Conservation (phyloP, 2,113 vertebrate species). For the Hoplias malabaricus region DNA sequence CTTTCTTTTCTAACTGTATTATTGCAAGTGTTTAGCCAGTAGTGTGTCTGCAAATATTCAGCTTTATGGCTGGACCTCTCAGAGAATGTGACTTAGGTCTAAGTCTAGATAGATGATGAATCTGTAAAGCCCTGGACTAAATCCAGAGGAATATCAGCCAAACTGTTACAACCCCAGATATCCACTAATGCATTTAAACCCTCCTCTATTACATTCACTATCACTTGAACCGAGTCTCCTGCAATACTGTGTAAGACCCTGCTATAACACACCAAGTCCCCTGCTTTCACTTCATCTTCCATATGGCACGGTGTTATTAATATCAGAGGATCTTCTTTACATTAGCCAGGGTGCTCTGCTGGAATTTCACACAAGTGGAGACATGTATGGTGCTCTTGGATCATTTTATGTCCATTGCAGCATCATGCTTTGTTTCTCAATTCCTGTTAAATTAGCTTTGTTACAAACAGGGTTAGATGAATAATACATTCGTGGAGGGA, state of each 20-base stretch:
- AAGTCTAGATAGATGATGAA: not conserved
- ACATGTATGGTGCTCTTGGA: not conserved
- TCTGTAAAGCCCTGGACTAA: not conserved
- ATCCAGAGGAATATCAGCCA: not conserved
- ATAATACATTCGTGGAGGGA: too few relatives aligned
- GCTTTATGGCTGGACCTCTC: not conserved
- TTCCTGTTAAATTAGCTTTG: too few relatives aligned
- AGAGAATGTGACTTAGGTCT: not conserved
- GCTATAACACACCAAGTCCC: not conserved
- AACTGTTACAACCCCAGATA: not conserved
- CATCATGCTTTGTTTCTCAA: too few relatives aligned
- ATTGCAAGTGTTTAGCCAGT: too few relatives aligned
- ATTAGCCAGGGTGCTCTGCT: not conserved
- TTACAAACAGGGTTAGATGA: too few relatives aligned
- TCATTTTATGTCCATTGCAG: not conserved
- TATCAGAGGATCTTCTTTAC: not conserved
- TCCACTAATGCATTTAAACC: slow-evolving; percentile 15
- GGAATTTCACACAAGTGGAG: not conserved
- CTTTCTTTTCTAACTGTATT: too few relatives aligned
- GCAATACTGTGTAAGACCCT: not conserved
- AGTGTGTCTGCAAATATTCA: not conserved
- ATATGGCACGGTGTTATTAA: not conserved
- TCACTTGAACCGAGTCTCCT: not conserved
- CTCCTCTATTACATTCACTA: not conserved
- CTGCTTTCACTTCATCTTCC: not conserved